Percentiles rank a stretch among this genome's conserved stretches.
Conservation (phyloP, 2,113 vertebrate species). For the Eptatretus burgeri region DNA sequence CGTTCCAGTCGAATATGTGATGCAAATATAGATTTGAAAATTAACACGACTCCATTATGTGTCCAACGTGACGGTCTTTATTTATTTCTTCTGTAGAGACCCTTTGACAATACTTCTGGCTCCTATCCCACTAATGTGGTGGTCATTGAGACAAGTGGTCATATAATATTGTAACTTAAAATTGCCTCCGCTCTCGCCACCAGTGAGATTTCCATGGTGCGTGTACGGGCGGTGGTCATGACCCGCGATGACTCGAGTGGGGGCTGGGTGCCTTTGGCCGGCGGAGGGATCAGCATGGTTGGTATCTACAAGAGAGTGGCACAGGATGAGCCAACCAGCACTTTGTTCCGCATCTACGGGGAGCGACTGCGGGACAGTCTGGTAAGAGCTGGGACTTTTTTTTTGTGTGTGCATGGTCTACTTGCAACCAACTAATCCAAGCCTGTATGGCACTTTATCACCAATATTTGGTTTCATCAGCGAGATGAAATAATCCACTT, state of each 20-base stretch:
- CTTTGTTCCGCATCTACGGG: conserved; percentile 46
- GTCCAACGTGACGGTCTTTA: neutral
- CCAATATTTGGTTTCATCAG: no score
- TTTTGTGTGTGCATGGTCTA: no score
- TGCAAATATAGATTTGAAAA: no score
- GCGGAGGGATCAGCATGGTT: conserved; percentile 58
- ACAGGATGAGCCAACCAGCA: conserved; percentile 27
- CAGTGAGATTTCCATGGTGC: conserved; percentile 25
- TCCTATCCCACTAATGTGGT: neutral
- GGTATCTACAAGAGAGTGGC: conserved; percentile 41
- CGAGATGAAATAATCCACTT: no score
- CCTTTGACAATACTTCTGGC: neutral
- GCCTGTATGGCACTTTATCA: no score
- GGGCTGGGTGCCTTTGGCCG: conserved; percentile 60
- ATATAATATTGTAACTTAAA: neutral
- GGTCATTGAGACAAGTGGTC: neutral
- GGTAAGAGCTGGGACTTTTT: conserved; percentile 23
- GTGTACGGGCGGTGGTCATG: conserved; percentile 73
- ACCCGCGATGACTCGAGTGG: conserved; percentile 73
- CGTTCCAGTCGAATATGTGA: no score
- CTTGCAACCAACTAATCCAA: no score
- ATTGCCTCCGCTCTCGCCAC: neutral
- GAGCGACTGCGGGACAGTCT: conserved; percentile 58
- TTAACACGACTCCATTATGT: neutral
- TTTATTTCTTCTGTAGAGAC: neutral